Base-by-base conservation (phyloP, 2,888 invertebrate genomes). In the Tethea ocularis region DNA sequence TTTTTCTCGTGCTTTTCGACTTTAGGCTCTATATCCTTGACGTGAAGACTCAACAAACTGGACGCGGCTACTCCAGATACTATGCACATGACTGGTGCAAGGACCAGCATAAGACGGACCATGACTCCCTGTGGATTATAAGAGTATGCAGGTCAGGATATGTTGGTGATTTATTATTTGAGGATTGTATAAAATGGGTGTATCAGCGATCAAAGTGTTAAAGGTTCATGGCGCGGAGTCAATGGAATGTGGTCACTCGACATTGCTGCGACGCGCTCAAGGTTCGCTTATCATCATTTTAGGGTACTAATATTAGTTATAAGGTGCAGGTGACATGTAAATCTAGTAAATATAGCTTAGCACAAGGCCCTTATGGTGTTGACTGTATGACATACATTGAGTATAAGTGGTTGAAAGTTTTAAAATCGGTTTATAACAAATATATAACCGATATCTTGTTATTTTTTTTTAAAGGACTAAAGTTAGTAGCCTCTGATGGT, bases 31-130 rank as follows among this genome's bases (percentile, higher is more conserved):
- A 96, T 91, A 77, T 97, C 96, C 83, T 96, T 97, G 87, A 99
- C 98, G 82, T 98, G 99, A 68, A 96, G 96, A 51, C 95, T 94
- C 33, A 99, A 93, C 29, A 96, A 87, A 66, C 97, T 96, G 0
- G 98, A 98, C 6, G 98, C 96, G 1, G 98, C 98, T 57, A 99
- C 98, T 56, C 99, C 99, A 0, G 98, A 98, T 57, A 99, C 94
- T 64, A 99, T 97, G 82, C 99, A 99, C 98, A 99, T 99, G 0
- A 99, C 98, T 0, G 99, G 99, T 0, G 99, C 99, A 65, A 99
- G 93, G 0, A 99, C 99, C 81, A 99, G 92, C 99, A 99, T 99
- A 56, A 99, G 94, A 90, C 99, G 98, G 26, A 99, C 99, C 99
- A 99, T 99, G 52, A 99, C 99, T 67, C 99, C 99, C 98, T 98